These are phyloP conservation scores for Halichondria panicea DNA, from an alignment of 37 sponge, comb jelly and placozoan genomes.

Conservation along the genomic window DNA sequence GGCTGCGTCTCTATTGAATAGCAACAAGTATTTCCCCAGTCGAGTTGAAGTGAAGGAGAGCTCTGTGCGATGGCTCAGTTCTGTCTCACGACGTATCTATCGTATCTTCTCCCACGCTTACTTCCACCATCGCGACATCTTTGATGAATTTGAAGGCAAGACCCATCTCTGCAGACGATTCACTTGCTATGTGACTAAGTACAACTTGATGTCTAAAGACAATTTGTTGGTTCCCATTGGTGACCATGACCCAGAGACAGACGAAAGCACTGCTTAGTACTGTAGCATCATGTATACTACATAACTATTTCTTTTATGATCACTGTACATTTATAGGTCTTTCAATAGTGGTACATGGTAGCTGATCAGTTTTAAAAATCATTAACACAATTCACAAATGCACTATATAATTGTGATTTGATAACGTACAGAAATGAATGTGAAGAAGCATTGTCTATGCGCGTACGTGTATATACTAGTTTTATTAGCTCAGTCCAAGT, in stretches of 20 bases:
- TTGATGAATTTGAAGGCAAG: conserved; percentile 87
- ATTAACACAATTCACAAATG: no score
- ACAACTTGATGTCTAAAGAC: conserved; percentile 87
- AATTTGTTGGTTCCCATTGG: conserved; percentile 81
- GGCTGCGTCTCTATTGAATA: conserved; percentile 92
- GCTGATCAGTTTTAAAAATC: no score
- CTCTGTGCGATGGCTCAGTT: conserved; percentile 79
- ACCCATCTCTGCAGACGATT: conserved; percentile 92
- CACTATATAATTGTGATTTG: no score
- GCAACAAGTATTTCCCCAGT: conserved; percentile 96
- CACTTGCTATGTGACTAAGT: conserved; percentile 84
- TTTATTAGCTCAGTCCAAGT: conserved; percentile 15
- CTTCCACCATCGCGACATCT: conserved; percentile 87
- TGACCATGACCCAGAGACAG: no score
- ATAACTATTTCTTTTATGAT: no score
- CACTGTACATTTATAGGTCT: no score
- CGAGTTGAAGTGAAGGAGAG: conserved; percentile 87
- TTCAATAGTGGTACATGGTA: no score
- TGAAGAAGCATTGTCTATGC: no score
- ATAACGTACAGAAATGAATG: no score
- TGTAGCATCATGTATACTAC: no score
- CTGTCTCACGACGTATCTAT: conserved; percentile 89
- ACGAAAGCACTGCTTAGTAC: no score
- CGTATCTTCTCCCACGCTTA: conserved; percentile 97
- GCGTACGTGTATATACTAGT: no score